Evolutionary conservation across 2,888 invertebrate species (phyloP), one percentile per base, ranked within the genome.

Genomic region (Agonopterix arenella): DNA sequence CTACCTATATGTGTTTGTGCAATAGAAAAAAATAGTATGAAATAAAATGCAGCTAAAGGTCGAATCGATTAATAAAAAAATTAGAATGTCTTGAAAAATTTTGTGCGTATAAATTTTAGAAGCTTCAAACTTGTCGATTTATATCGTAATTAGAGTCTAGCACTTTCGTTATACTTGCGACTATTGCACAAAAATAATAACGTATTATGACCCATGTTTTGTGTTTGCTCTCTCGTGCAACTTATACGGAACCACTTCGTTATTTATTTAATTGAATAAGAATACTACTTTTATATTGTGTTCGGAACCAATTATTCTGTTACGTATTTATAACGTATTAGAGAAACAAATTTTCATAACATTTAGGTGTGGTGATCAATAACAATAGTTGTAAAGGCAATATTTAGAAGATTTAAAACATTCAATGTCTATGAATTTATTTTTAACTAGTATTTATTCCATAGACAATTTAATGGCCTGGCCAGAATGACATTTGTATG

Each of bases 321-420:
- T 73, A 66, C 72, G 70, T 72, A 74, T 72, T 80, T 78, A 70
- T 80, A 75, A 80, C 76, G 78, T 78, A 28, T 80, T 85, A 88
- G 84, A 81, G 82, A 84, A 84, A 83, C 83, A 86, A 86, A 82
- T 84, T 84, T 86, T 85, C 76, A 85, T 77, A 80, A 81, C 78
- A 78, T 82, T 77, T 85, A 86, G 83, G 77, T 82, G 84, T 85
- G 80, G 68, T 75, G 73, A 80, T 73, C 77, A 75, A 77, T 80
- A 82, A 85, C 81, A 82, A 83, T 86, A 86, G 80, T 68, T 77
- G 73, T 80, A 79, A 83, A 76, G 66, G 77, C 78, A 80, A 80
- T 79, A 79, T 81, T 78, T 82, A 83, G 79, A 82, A 28, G 74
- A 73, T 71, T 73, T 60, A 74, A 62, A 70, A 76, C 76, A 64